These are phyloP conservation scores for Platygyra sinensis DNA, from an alignment of 64 coral and sea anemone genomes.

Conservation along the genomic window DNA sequence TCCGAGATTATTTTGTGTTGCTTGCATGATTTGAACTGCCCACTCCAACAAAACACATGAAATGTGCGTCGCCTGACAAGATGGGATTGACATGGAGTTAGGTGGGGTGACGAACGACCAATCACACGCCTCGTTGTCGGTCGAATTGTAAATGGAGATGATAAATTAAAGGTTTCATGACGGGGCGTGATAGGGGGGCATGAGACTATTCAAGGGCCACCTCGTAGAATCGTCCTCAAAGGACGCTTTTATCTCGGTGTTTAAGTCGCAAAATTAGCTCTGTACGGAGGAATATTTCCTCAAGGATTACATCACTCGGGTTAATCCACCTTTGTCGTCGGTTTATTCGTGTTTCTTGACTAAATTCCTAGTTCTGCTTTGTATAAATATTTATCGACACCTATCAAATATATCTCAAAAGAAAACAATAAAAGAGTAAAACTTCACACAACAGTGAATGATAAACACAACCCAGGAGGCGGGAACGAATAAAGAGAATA, in stretches of 20 bases:
- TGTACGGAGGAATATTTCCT: neutral
- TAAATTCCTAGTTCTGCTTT: slow-evolving; percentile 43
- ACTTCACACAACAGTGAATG: slow-evolving; percentile 45
- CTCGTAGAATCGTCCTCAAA: slow-evolving; percentile 22
- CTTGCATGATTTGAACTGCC: slow-evolving; percentile 77
- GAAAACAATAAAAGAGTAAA: slow-evolving; percentile 63
- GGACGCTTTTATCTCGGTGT: neutral
- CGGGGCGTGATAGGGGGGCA: slow-evolving; percentile 63
- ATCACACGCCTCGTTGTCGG: slow-evolving; percentile 38
- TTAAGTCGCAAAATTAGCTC: neutral
- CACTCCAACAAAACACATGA: slow-evolving; percentile 24
- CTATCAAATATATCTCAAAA: slow-evolving; percentile 61
- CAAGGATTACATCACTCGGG: neutral
- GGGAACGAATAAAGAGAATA: neutral
- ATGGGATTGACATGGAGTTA: slow-evolving; percentile 63
- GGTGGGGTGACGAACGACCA: slow-evolving; percentile 56
- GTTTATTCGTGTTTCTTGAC: neutral
- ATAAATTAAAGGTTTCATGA: slow-evolving; percentile 60
- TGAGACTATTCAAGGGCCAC: slow-evolving; percentile 52
- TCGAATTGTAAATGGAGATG: slow-evolving; percentile 66
- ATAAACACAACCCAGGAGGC: slow-evolving; percentile 18
- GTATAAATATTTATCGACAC: slow-evolving; percentile 58
- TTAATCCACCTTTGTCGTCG: slow-evolving; percentile 3
- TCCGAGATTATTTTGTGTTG: slow-evolving; percentile 81
- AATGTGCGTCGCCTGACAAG: slow-evolving; percentile 32